Evolutionary conservation across 2,888 invertebrate genomes (phyloP), one percentile per base, ranked within the genome.

Genomic region (Pollenia angustigena): DNA sequence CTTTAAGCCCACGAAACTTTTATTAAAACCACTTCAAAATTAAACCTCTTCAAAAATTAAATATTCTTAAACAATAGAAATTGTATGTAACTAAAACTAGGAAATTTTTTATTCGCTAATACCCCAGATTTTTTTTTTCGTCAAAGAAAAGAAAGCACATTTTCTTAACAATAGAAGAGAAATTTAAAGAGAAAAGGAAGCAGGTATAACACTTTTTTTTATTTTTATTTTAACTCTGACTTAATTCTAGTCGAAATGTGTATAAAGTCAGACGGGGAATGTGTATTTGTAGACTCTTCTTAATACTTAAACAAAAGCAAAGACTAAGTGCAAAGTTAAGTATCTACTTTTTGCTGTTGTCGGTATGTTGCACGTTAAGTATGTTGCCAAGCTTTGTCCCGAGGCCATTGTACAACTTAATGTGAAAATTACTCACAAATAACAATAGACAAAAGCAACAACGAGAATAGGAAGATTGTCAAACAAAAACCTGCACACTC

Each of bases 261-360:
- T 14, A 50, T n/a, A 50, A 23, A 50, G 52, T 64, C 44, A 18
- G 44, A n/a, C 32, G n/a, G 48, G 14, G 60, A 62, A n/a, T 60
- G 60, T 62, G 40, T 40, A 8, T 50, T 50, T 46, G 40, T 23
- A 46, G 56, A 58, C 14, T 62, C 62, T 71, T 42, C 12, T 71
- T 48, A 64, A 78, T 72, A 18, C 71, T 64, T 64, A 71, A 42
- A 60, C 23, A 74, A 68, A 64, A 69, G 74, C 76, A 76, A 58
- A 81, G 58, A 48, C 71, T 76, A 81, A 85, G 81, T 81, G 76
- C 75, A 81, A 85, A 81, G 85, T 76, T 81, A 85, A 85, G 85
- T 85, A 81, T 66, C 81, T 76, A 81, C 58, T 85, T 85, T 75
- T 40, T n/a, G 18, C 44, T 84, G 78, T 66, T 78, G 64, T 72